Base-by-base conservation (phyloP, 2,797 vertebrate genomes). In the Dicrostonyx torquatus region DNA sequence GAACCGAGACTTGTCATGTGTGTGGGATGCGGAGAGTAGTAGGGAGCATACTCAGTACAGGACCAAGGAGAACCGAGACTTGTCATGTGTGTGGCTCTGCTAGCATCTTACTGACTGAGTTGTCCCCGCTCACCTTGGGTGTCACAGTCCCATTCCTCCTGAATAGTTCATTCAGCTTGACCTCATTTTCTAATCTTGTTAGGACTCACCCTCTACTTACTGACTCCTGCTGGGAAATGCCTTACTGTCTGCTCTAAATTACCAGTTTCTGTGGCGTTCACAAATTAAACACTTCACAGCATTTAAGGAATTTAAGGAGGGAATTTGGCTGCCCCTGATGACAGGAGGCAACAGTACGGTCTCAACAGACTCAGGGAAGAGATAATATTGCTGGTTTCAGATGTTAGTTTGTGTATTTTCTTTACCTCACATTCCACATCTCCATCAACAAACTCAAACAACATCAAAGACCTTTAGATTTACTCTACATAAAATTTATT, bases 271-370 rank as follows among this genome's bases (percentile, higher is more conserved):
- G 80, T 24, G 34, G 43, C 72, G 60, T 87, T 86, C 64, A 22
- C 50, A 37, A 85, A 58, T 72, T 26, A 72, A 78, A 87, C 8
- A 0, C 37, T 50, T 34, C n/a, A 26, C n/a, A 45, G n/a, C 34
- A 31, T 17, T 7, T 14, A 73, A 84, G 70, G 77, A 88, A 24
- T 40, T 93, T 90, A 31, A 89, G 0, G 20, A 84, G 15, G 55
- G 37, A 79, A 50, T 50, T 2, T 72, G 62, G 6, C 55, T 86
- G 93, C 53, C 78, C 77, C 58, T 40, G 20, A 79, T 64, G 53
- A 83, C 93, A 87, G 58, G 15, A 91, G 91, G 31, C 79, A 87
- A 95, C 91, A 76, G 37, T 84, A 45, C 86, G 78, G 78, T 75
- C 83, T 37, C 0, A 0, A 68, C 13, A 64, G 91, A 64, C 5